These are phyloP conservation scores for Campoletis raptor DNA, from an alignment of 2,888 invertebrate species.

Conservation along the genomic window DNA sequence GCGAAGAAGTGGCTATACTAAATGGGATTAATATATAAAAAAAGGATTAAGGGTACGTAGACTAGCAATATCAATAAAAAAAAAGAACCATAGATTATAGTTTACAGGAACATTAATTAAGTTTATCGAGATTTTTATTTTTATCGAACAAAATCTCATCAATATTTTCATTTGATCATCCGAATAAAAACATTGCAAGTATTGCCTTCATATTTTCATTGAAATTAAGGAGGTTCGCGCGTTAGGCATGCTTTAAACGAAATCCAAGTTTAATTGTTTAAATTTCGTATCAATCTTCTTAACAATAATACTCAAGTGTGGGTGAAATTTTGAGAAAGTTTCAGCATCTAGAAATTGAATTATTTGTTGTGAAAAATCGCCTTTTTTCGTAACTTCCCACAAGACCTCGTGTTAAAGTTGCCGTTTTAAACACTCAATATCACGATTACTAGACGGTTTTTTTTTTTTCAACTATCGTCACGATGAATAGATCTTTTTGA, in stretches of 20 bases:
- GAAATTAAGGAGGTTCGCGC: too few species aligned
- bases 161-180: neutral
- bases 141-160: neutral
- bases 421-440: too few species aligned
- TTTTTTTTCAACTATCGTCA: neutral
- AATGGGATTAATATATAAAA: conserved; percentile 18
- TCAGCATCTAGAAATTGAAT: too few species aligned
- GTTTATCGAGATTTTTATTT: neutral
- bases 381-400: too few species aligned
- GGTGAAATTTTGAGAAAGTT: too few species aligned
- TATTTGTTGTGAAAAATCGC: too few species aligned
- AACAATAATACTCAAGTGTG: too few species aligned
- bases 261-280: too few species aligned
- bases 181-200: neutral
- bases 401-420: too few species aligned
- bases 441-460: neutral
- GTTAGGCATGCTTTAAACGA: too few species aligned
- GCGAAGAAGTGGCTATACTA: conserved; percentile 20
- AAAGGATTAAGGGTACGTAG: neutral
- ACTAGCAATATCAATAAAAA: conserved; percentile 29
- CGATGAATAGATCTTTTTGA: neutral
- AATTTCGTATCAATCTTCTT: too few species aligned
- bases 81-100: conserved; percentile 38
- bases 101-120: neutral
- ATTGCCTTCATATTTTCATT: neutral